Evolutionary conservation across 1,140 invertebrate genomes (phyloP).

Genomic region (Physella acuta): DNA sequence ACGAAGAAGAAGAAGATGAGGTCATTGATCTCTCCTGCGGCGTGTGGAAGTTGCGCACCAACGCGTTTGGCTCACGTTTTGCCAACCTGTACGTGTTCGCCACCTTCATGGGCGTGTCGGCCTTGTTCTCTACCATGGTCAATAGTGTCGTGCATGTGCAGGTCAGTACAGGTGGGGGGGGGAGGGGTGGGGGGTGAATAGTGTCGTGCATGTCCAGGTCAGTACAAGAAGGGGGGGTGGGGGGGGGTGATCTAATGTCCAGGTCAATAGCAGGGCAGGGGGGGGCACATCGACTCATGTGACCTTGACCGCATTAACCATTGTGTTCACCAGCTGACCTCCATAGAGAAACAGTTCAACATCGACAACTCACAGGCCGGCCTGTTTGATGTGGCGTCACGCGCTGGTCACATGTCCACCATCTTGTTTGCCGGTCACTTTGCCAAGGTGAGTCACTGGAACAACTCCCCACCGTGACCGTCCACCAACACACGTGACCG

Average conservation of each 20-base stretch:
- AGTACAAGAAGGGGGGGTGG: too few species aligned
- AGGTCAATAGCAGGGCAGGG: too few species aligned
- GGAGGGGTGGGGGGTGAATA: background rate
- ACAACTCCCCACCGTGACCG: too few species aligned
- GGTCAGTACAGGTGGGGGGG: background rate
- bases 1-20: background rate
- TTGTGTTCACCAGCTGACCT: constrained; percentile 11
- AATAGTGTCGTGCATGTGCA: background rate
- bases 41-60: constrained; percentile 6
- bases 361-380: constrained; percentile 8
- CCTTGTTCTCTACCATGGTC: background rate
- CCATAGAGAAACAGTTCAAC: constrained; percentile 9
- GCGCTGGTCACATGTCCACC: background rate
- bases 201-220: too few species aligned
- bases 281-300: too few species aligned
- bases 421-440: constrained; percentile 7
- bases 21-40: constrained; percentile 14
- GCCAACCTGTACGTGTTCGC: constrained; percentile 18
- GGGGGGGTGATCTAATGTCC: too few species aligned
- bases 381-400: background rate
- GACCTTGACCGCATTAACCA: too few species aligned
- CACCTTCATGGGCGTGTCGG: background rate
- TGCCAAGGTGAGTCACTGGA: constrained; percentile 7
- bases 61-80: background rate
- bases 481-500: too few species aligned